Base-by-base conservation (phyloP, 2,113 vertebrate genomes). In the Malurus cyaneus region DNA sequence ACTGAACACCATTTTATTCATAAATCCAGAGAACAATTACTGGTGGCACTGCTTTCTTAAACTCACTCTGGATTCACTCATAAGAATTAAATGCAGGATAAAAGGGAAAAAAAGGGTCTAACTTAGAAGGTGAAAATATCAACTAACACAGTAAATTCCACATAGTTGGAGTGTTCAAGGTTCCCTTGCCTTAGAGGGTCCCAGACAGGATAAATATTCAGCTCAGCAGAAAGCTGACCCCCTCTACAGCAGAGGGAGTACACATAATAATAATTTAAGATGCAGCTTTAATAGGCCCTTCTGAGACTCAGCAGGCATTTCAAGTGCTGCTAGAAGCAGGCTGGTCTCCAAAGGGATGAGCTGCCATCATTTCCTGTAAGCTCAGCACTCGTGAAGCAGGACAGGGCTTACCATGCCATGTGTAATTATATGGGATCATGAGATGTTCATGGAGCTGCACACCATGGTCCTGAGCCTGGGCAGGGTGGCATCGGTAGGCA, bases 401-500 rank as follows among this genome's bases (percentile, higher is more conserved):
- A 28, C 53, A 49, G 31, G 8, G 19, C 6, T 49, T 25, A 21
- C 5, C 29, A 15, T 14, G 47, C 73, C 50, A 17, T 3, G 2
- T 16, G 49, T 28, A 4, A n/a, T 23, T 6, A 46, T 9, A 34
- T 67, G 26, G 49, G 44, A 29, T 13, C 4, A 5, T 5, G 2
- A 47, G 21, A 57, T 88, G 50, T 0, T 11, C 32, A 8, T 11
- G 36, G 44, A 80, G 23, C 86, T 74, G 60, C 60, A 31, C 16
- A 5, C 28, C 46, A 28, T 29, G 39, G 9, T 47, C 11, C 65
- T 3, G 34, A 46, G 56, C 19, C 47, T 6, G 1, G 7, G 2
- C 24, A 29, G 32, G 29, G 7, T 18, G 44, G 52, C 76, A 15
- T 0, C 0, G 0, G 23, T 2, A 17, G 10, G 76, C 1, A 2